Base-by-base conservation (phyloP, 1,140 invertebrate species). In the Zaprionus africanus region DNA sequence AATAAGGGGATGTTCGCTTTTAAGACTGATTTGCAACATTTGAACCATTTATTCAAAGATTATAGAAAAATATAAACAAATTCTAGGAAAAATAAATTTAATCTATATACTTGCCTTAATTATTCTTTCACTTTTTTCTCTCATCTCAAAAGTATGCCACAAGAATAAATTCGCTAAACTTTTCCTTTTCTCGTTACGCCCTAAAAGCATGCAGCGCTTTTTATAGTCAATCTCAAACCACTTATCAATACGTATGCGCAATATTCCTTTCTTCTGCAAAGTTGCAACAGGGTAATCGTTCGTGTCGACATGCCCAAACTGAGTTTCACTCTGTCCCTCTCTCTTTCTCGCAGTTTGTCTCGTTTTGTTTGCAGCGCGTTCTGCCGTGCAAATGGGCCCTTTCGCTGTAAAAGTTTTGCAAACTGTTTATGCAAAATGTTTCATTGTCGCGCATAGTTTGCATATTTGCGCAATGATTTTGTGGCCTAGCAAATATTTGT, bases 381-480 rank as follows among this genome's bases (percentile, higher is more conserved):
- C 56, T 61, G 65, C 68, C 75, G 49, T 77, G 63, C 57, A 78
- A 78, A 76, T 61, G 65, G 61, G 56, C 41, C 64, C 19, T 51
- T 24, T 51, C 46, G 19, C 38, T 51, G 56, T 59, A 70, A 65
- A 65, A 78, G 60, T 66, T 75, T 59, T 74, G 41, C 38, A 51
- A 51, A 59, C 36, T 63, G 65, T 56, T 76, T 82, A 81, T 82
- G 76, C 71, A 82, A 82, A 82, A 76, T 64, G 63, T 70, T 67
- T 72, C 59, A 72, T 60, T 69, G 72, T 76, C 70, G 53, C 59
- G 63, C 59, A 87, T 82, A 83, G 78, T 83, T 88, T 83, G 70
- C 84, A 87, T 88, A 88, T 88, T 87, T 87, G 74, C 84, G 73
- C 81, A 83, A 87, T 88, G 76, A 84, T 88, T 87, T 88, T 88